Evolutionary conservation across 2,797 vertebrate species (phyloP).

Genomic region (Rousettus madagascariensis): DNA sequence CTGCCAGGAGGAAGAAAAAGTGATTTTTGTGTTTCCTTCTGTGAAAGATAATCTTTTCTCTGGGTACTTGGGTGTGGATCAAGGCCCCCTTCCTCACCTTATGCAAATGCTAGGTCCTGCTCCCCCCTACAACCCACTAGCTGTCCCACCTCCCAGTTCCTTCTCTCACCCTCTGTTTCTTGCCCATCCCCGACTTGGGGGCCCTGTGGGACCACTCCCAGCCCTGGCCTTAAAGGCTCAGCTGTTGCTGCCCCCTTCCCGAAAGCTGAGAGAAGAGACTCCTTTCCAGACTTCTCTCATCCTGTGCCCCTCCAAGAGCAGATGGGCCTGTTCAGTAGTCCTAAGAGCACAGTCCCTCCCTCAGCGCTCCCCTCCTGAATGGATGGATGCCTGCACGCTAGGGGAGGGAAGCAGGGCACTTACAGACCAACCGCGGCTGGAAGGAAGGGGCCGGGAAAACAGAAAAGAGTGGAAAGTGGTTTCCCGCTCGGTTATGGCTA

Average conservation of each 20-base stretch:
- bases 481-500: conserved; percentile 58
- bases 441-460: conserved; percentile 58
- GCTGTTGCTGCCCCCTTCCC: neutral
- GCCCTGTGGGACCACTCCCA: neutral
- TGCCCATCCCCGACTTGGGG: neutral
- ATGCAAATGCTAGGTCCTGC: neutral
- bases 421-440: neutral
- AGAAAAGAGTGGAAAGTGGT: conserved; percentile 53
- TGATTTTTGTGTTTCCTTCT: neutral
- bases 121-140: neutral
- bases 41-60: neutral
- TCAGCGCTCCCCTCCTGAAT: neutral
- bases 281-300: neutral
- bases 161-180: neutral
- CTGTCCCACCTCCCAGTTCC: neutral
- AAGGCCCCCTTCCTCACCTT: neutral
- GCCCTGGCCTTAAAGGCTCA: neutral
- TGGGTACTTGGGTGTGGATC: neutral
- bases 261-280: neutral
- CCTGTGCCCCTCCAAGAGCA: neutral
- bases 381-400: neutral
- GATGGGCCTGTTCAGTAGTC: neutral
- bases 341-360: neutral
- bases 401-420: neutral
- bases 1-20: neutral